Conservation (phyloP, 2,113 vertebrate genomes). For the Himantopus leucocephalus region DNA sequence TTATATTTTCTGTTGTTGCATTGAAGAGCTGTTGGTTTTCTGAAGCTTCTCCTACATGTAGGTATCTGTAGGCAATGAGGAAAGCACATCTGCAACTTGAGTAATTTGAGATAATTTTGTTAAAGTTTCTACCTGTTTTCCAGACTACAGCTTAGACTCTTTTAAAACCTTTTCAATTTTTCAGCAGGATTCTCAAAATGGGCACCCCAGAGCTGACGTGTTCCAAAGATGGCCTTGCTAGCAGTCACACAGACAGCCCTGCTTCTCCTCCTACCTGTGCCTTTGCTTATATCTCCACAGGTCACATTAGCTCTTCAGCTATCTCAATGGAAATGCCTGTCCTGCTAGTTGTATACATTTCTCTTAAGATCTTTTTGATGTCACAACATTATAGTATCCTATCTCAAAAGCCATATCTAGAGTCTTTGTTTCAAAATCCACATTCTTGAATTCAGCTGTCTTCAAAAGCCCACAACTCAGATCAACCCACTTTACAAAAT, state of each 20-base stretch:
- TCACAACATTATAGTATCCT: neutral
- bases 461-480: neutral
- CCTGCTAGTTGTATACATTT: neutral
- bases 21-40: neutral
- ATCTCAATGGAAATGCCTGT: neutral
- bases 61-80: neutral
- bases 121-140: neutral
- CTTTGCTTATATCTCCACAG: neutral
- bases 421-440: neutral
- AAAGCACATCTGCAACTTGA: neutral
- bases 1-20: neutral
- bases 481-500: neutral
- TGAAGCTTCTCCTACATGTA: neutral
- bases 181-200: neutral
- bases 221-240: neutral
- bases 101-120: neutral
- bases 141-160: neutral
- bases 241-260: rapidly evolving
- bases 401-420: neutral
- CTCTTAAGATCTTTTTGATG: neutral
- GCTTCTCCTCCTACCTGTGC: neutral
- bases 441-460: neutral
- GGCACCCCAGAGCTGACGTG: neutral
- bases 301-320: neutral
- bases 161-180: neutral